Evolutionary conservation across 1,140 invertebrate species (phyloP).

Genomic region (Babylonia areolata): DNA sequence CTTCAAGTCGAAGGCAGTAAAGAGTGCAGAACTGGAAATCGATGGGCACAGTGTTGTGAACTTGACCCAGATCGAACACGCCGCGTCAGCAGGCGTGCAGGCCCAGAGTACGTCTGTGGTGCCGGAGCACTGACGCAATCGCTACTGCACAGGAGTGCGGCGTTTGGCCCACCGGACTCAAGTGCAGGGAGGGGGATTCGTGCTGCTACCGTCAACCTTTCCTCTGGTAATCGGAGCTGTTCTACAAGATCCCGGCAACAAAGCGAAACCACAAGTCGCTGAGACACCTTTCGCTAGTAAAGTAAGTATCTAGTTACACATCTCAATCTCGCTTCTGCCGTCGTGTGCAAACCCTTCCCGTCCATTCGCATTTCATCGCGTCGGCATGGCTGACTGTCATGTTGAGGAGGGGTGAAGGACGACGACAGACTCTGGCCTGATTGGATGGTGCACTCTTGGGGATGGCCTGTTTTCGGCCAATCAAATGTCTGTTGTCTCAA

Average conservation of each 20-base stretch:
- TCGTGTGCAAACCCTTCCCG: not conserved
- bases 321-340: not conserved
- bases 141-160: not conserved
- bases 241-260: not conserved
- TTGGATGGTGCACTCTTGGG: not conserved
- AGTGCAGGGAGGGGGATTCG: no score
- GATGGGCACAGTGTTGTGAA: not conserved
- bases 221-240: not conserved
- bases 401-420: not conserved
- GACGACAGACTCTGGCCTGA: not conserved
- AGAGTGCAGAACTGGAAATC: not conserved
- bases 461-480: not conserved
- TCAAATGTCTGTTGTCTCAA: not conserved
- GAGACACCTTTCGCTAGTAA: not conserved
- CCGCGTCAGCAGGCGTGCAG: not conserved
- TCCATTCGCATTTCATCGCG: not conserved
- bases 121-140: not conserved
- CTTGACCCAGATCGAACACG: constrained; percentile 15
- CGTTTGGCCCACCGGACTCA: not conserved
- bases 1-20: not conserved
- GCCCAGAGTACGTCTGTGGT: not conserved
- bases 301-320: constrained; percentile 13
- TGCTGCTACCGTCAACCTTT: not conserved
- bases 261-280: not conserved
- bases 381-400: not conserved